These are phyloP conservation scores for Achroia grisella DNA, from an alignment of 1,140 invertebrate genomes.

Conservation along the genomic window DNA sequence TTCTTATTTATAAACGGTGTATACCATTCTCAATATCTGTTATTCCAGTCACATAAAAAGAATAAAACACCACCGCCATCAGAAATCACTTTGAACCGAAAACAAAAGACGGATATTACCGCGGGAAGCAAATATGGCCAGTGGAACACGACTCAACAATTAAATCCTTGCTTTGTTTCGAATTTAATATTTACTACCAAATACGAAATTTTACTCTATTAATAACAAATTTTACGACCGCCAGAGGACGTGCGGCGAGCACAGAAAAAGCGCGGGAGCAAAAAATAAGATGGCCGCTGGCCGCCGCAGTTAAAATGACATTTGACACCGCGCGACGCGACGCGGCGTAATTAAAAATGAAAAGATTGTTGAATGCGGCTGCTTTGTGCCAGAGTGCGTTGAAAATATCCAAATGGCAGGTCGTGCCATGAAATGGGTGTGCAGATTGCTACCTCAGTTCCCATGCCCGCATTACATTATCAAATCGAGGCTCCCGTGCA, in stretches of 20 bases:
- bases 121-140: conserved; percentile 25
- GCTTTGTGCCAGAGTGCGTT: conserved; percentile 9
- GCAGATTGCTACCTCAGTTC: conserved; percentile 6
- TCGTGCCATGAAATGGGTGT: conserved; percentile 10
- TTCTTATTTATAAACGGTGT: too few species aligned
- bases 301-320: conserved; percentile 48
- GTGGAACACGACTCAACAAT: conserved; percentile 56
- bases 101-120: conserved; percentile 48
- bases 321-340: conserved; percentile 25
- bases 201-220: conserved; percentile 69
- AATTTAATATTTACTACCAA: conserved; percentile 68
- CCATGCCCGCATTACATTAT: neutral
- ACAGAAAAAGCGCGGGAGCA: conserved; percentile 51
- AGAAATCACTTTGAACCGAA: conserved; percentile 45
- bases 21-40: too few species aligned
- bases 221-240: conserved; percentile 67
- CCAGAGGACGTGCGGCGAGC: conserved; percentile 8
- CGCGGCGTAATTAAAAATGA: conserved; percentile 8
- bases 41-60: too few species aligned
- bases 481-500: too few species aligned
- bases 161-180: conserved; percentile 68
- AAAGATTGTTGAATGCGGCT: conserved; percentile 1
- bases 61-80: conserved; percentile 13
- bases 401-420: neutral
- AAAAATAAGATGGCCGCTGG: conserved; percentile 27